Evolutionary conservation across 2,797 vertebrate genomes (phyloP).

Genomic region (Moxostoma hubbsi): DNA sequence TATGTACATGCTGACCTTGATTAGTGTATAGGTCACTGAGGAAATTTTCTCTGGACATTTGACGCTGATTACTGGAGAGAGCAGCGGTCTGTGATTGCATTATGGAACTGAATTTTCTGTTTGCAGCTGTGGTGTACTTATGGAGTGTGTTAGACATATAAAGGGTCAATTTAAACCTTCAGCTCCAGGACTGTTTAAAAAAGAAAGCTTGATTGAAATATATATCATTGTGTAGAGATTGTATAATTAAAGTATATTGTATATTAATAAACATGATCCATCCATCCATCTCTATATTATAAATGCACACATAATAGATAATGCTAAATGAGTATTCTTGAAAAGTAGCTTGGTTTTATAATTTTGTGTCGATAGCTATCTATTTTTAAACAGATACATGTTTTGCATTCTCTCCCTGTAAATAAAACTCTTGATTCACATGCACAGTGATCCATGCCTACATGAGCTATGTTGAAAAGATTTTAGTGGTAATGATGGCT

Average conservation of each 20-base stretch:
- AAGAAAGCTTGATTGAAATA: background rate
- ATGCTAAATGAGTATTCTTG: background rate
- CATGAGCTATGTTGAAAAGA: conserved; percentile 67
- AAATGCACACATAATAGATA: background rate
- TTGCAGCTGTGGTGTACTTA: conserved; percentile 41
- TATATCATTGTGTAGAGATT: background rate
- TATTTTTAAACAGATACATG: background rate
- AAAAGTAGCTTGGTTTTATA: background rate
- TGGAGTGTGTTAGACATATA: conserved; percentile 33
- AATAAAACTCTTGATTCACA: conserved; percentile 1
- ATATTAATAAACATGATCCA: no score
- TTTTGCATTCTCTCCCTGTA: background rate
- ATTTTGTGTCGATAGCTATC: background rate
- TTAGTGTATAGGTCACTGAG: conserved; percentile 64
- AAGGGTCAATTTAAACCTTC: conserved; percentile 9
- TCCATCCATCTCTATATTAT: background rate
- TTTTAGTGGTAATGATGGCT: conserved; percentile 67
- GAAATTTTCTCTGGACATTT: conserved; percentile 51
- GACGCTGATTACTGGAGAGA: conserved; percentile 56
- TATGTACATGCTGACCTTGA: conserved; percentile 50
- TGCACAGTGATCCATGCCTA: conserved; percentile 39
- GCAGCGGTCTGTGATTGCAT: conserved; percentile 59
- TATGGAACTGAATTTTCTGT: conserved; percentile 61
- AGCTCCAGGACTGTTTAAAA: background rate
- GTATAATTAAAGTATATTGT: background rate